Base-by-base conservation (phyloP, 2,888 invertebrate genomes). In the Salpingus planirostris region DNA sequence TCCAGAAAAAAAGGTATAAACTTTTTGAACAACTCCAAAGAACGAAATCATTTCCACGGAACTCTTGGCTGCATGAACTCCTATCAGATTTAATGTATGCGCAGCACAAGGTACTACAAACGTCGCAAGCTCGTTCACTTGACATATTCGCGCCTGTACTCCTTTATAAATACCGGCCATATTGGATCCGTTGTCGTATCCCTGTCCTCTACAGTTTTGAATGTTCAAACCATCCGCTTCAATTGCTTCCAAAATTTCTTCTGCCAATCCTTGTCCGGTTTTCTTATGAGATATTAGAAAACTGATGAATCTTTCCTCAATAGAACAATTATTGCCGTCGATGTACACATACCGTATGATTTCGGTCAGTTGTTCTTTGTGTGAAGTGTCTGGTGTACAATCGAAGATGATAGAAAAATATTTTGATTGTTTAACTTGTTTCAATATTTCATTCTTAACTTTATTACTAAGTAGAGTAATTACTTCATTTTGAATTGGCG, bases 91-190 rank as follows among this genome's bases (percentile, higher is more conserved):
- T 31, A 34, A 15, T 7, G 23, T 15, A 13, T 32, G 29, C 2
- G 34, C 34, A 3, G 27, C n/a, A 14, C 49, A 57, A 26, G 52
- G 53, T 43, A 54, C 52, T n/a, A n/a, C n/a, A 31, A 46, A 40
- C 40, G 49, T 47, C 23, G 47, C 44, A 7, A 8, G 11, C 10
- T 52, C 43, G 43, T 51, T 52, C 39, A 13, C 46, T 46, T 49
- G 33, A 39, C 36, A 36, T 44, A 54, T 50, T 35, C 47, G 46
- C 36, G 52, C 31, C 47, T 56, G 53, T 23, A 57, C 43, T 36
- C 52, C 50, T 38, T 43, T 49, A 44, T 57, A 43, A 27, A 39
- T 43, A 32, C 55, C 46, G 18, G 50, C 43, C 34, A 31, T 34
- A 25, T 34, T 34, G 12, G 34, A 15, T 7, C 26, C 34, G 12